Base-by-base conservation (phyloP, 2,113 vertebrate species). In the Albula goreensis region DNA sequence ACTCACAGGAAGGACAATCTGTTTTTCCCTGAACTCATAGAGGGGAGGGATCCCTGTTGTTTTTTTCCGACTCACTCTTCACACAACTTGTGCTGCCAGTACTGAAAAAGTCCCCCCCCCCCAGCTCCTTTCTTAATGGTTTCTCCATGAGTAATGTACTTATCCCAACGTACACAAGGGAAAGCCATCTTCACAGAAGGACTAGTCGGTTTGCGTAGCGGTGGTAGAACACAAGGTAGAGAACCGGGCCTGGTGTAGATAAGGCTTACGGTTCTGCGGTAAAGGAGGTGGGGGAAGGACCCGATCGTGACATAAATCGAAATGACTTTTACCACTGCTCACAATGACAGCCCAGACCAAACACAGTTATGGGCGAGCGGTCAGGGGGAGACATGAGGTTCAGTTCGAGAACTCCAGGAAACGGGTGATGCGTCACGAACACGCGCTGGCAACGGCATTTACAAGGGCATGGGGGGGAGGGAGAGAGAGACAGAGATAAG, bases 71-170 rank as follows among this genome's bases (percentile, higher is more conserved):
- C 56, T 88, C 13, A 80, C 60, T 84, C 78, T 82, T 82, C 60
- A 89, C 81, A 89, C 86, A 87, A 13, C 80, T 81, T 83, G 85
- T 90, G 74, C 87, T 84, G 88, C 89, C 87, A 88, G 78, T 50
- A 51, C 50, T 25, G 25, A 87, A 56, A 88, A 85, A 50, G 52
- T 9, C 60, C 22, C 77, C 31, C 31, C 31, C 31, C 31, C 31
- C 31, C 31, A 41, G 31, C 31, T 41, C 31, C 50, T 17, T 50
- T 12, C 79, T 82, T 82, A 87, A 87, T 53, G 49, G 81, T 60
- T 86, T 84, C 83, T 83, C 77, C 78, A n/a, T 80, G 31, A 88
- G 81, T 25, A 51, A 70, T 83, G 41, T 52, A 80, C 52, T 85
- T 83, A 63, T 78, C 41, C 80, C 6, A 48, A 22, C 83, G 52